Percentiles rank a stretch among this genome's conserved stretches.
Evolutionary conservation across 2,113 vertebrate species (phyloP).

Genomic region (Thymallus thymallus): DNA sequence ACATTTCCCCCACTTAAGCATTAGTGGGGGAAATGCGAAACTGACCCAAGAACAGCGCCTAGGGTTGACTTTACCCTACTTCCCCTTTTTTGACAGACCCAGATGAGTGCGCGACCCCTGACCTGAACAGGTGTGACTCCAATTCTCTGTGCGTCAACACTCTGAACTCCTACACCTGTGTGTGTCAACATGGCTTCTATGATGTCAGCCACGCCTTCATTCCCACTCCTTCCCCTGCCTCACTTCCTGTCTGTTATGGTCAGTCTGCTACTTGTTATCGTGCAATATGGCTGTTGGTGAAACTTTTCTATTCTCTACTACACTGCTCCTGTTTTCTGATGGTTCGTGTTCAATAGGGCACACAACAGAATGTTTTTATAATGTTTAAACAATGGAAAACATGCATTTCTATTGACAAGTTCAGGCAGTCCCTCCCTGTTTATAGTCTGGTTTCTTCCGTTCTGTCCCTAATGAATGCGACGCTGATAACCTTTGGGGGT

Average conservation of each 20-base stretch:
- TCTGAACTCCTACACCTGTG: slow-evolving; percentile 59
- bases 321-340: not conserved
- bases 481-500: too few species aligned
- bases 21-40: too few species aligned
- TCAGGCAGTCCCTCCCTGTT: too few species aligned
- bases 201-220: slow-evolving; percentile 44
- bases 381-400: too few species aligned
- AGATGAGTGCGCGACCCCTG: slow-evolving; percentile 53
- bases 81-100: slow-evolving; percentile 41
- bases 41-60: too few species aligned
- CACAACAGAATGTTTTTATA: too few species aligned
- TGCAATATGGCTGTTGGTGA: not conserved
- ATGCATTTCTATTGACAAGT: too few species aligned
- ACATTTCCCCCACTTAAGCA: too few species aligned
- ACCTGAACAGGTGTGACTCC: slow-evolving; percentile 36
- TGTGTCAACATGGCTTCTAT: slow-evolving; percentile 63
- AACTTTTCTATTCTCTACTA: not conserved
- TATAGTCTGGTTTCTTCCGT: too few species aligned
- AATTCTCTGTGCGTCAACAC: slow-evolving; percentile 69
- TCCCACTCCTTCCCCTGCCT: not conserved
- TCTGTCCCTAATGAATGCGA: too few species aligned
- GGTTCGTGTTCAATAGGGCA: too few species aligned
- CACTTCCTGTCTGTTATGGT: slow-evolving; percentile 56
- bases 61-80: too few species aligned
- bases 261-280: not conserved